A percentile compares a stretch with the other conserved stretches of the same genome.
phyloP scores from a whole-genome alignment of 2,888 invertebrate species.

The Dasysyrphus tricinctus region DNA sequence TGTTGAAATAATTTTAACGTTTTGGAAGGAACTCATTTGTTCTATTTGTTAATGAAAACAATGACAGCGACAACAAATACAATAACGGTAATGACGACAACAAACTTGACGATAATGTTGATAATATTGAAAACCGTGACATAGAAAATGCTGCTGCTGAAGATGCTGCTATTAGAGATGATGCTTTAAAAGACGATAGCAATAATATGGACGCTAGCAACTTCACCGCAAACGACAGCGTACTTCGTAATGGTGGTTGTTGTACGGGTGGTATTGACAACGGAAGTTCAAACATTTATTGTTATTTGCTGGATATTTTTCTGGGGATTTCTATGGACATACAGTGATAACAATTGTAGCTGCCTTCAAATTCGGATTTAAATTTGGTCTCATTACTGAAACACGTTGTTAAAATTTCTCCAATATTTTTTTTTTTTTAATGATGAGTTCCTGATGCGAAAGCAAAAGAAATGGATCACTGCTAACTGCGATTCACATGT shows the following conservation, averaged over 20 bases:
- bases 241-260: constrained; percentile 33
- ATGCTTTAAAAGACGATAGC: constrained; percentile 36
- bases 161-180: constrained; percentile 29
- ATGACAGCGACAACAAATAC: constrained; percentile 65
- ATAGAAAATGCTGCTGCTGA: constrained; percentile 47
- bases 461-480: constrained; percentile 21
- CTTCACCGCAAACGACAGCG: constrained; percentile 54
- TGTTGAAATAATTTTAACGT: constrained; percentile 62
- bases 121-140: constrained; percentile 56
- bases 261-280: constrained; percentile 44
- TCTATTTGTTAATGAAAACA: constrained; percentile 62
- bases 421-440: neutral
- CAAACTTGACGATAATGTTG: constrained; percentile 29
- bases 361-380: constrained; percentile 38
- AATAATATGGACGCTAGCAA: constrained; percentile 41
- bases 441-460: constrained; percentile 14
- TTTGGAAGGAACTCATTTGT: constrained; percentile 74
- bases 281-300: constrained; percentile 65
- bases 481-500: constrained; percentile 46
- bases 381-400: constrained; percentile 37
- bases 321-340: constrained; percentile 10
- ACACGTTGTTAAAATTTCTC: neutral
- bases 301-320: constrained; percentile 7
- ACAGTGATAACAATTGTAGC: constrained; percentile 11
- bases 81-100: constrained; percentile 29